phyloP scores from a whole-genome alignment of 2,797 vertebrate genomes.

The Enteromius viviparus region DNA sequence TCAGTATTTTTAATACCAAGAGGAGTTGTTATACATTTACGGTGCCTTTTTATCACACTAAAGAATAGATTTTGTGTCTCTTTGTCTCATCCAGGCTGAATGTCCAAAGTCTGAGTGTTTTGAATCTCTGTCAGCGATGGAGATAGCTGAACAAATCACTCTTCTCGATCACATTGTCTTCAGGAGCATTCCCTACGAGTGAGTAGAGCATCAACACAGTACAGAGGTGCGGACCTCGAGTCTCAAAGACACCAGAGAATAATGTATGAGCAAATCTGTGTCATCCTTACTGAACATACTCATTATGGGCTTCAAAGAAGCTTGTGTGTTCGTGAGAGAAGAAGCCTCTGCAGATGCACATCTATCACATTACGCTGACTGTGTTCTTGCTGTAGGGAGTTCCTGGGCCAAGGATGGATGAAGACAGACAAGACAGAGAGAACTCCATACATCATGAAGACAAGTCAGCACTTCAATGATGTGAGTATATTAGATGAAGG shows the following conservation, averaged over 20 bases:
- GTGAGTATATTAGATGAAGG: conserved; percentile 72
- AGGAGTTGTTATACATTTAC: background rate
- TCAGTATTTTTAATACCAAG: background rate
- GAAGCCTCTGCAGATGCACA: background rate
- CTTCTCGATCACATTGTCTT: conserved; percentile 94
- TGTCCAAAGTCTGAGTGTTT: conserved; percentile 89
- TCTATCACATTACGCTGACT: conserved; percentile 16
- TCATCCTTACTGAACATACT: background rate
- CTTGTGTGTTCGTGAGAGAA: conserved; percentile 13
- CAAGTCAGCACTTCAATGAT: conserved; percentile 95
- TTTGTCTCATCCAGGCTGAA: conserved; percentile 77
- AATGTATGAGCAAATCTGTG: conserved; percentile 13
- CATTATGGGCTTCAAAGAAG: conserved; percentile 8
- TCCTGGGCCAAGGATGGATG: conserved; percentile 97
- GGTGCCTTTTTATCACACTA: conserved; percentile 9
- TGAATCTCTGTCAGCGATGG: conserved; percentile 93
- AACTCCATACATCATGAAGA: conserved; percentile 95
- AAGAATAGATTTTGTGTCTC: conserved; percentile 19
- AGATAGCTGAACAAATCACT: conserved; percentile 96
- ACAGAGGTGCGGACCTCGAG: background rate
- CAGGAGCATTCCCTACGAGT: conserved; percentile 98
- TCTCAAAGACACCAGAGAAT: background rate
- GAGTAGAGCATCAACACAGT: conserved; percentile 68
- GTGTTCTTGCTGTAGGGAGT: conserved; percentile 81
- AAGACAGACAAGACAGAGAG: conserved; percentile 92